phyloP scores from a whole-genome alignment of 2,113 vertebrate genomes.

The Pygoscelis antarcticus region DNA sequence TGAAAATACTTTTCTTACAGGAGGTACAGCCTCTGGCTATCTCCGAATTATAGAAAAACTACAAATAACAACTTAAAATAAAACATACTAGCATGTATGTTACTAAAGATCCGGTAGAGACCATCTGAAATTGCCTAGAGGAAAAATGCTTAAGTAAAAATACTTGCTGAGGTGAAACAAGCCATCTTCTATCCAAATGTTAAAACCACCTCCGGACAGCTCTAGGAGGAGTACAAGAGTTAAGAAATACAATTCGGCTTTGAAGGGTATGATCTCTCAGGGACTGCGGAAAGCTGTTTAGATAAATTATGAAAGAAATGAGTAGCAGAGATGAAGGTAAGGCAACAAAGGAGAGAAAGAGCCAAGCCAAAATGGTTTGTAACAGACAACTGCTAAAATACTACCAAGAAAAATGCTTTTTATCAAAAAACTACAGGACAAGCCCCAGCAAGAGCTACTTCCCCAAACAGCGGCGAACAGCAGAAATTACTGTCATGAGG shows the following conservation, averaged over 20 bases:
- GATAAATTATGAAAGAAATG: conserved; percentile 23
- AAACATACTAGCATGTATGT: background rate
- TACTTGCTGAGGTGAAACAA: background rate
- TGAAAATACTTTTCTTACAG: background rate
- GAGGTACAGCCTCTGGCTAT: conserved; percentile 17
- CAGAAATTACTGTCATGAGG: background rate
- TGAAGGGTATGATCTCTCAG: background rate
- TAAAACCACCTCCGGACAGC: conserved; percentile 18
- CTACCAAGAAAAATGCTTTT: background rate
- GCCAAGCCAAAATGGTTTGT: background rate
- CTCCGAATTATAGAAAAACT: conserved; percentile 17
- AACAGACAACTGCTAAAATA: background rate
- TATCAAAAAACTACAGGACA: background rate
- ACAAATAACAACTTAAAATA: conserved; percentile 15
- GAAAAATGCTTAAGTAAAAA: conserved; percentile 24
- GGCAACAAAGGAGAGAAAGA: background rate
- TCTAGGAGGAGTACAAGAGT: background rate
- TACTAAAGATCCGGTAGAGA: conserved; percentile 33
- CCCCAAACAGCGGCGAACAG: background rate
- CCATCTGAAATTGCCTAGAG: background rate
- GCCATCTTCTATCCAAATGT: background rate
- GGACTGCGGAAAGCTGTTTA: background rate
- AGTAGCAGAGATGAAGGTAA: background rate
- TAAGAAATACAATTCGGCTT: background rate
- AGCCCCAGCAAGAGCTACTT: background rate